phyloP scores from a whole-genome alignment of 2,113 vertebrate species.

The Cebidichthys violaceus region DNA sequence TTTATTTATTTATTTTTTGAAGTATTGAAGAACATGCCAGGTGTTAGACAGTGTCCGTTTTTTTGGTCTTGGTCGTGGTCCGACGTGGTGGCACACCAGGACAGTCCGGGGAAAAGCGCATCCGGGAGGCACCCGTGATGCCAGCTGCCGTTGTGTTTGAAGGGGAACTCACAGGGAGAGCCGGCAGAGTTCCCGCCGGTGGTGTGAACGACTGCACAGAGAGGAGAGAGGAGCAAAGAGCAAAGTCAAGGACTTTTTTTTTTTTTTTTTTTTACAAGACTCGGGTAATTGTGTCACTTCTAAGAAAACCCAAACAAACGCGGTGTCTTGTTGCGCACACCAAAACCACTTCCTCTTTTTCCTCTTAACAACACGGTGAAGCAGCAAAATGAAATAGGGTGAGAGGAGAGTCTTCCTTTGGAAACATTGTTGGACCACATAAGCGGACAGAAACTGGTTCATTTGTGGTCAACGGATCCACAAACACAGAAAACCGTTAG shows the following conservation, averaged over 20 bases:
- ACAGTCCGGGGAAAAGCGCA: constrained; percentile 4
- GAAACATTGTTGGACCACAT: not conserved
- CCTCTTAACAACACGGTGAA: not conserved
- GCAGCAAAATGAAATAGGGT: not conserved
- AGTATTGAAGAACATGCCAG: constrained; percentile 78
- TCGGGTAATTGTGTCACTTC: not conserved
- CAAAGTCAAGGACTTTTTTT: constrained; percentile 3
- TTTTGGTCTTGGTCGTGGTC: constrained; percentile 83
- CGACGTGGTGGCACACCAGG: constrained; percentile 90
- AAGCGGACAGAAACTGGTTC: not conserved
- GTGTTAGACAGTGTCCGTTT: constrained; percentile 90
- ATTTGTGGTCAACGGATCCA: not conserved
- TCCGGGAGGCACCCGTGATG: constrained; percentile 88
- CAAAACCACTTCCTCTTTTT: not conserved
- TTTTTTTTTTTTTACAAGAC: not conserved
- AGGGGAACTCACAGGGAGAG: constrained; percentile 92
- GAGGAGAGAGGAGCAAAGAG: constrained; percentile 25
- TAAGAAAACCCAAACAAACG: not conserved
- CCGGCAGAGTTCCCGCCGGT: constrained; percentile 89
- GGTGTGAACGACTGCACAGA: constrained; percentile 88
- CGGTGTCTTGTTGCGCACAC: not conserved
- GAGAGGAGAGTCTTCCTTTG: not conserved
- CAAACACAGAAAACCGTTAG: not conserved
- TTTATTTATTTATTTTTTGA: not conserved
- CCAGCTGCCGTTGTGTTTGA: constrained; percentile 88